Percentiles rank a stretch among this genome's conserved stretches.
These are phyloP conservation scores for Margaritifera margaritifera DNA, from an alignment of 2,888 invertebrate species.

Conservation along the genomic window DNA sequence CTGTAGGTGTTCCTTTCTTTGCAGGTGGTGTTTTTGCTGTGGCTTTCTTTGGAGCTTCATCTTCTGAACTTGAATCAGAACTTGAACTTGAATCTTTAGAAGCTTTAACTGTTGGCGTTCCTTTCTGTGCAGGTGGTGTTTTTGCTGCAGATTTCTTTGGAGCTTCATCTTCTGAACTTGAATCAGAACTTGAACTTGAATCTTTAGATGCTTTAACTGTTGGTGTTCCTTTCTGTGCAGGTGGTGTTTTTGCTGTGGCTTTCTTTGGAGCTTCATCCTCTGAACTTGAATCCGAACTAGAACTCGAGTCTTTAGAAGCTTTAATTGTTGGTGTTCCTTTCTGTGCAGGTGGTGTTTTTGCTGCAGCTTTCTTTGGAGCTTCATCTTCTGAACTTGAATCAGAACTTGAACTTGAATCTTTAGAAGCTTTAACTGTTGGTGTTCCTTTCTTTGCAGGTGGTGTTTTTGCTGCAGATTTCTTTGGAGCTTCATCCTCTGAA, in stretches of 20 bases:
- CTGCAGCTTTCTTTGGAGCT: slow-evolving; percentile 9
- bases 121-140: slow-evolving; percentile 27
- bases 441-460: slow-evolving; percentile 7
- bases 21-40: slow-evolving; percentile 14
- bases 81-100: slow-evolving; percentile 21
- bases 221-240: slow-evolving; percentile 14
- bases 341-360: slow-evolving; percentile 11
- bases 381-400: slow-evolving; percentile 8
- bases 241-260: slow-evolving; percentile 6
- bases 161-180: slow-evolving; percentile 18
- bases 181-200: slow-evolving; percentile 21
- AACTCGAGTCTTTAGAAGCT: too few relatives aligned
- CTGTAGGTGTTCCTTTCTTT: too few relatives aligned
- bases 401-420: slow-evolving; percentile 7
- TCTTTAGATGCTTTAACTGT: slow-evolving; percentile 15
- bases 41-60: slow-evolving; percentile 13
- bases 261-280: slow-evolving; percentile 20
- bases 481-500: slow-evolving; percentile 27
- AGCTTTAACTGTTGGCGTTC: slow-evolving; percentile 17
- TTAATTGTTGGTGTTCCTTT: background rate
- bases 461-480: slow-evolving; percentile 3
- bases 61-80: slow-evolving; percentile 23
- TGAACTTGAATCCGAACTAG: slow-evolving; percentile 35
- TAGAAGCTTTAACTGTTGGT: background rate
- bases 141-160: slow-evolving; percentile 5